phyloP scores from a whole-genome alignment of 2,797 vertebrate species.

The Dryobates pubescens region DNA sequence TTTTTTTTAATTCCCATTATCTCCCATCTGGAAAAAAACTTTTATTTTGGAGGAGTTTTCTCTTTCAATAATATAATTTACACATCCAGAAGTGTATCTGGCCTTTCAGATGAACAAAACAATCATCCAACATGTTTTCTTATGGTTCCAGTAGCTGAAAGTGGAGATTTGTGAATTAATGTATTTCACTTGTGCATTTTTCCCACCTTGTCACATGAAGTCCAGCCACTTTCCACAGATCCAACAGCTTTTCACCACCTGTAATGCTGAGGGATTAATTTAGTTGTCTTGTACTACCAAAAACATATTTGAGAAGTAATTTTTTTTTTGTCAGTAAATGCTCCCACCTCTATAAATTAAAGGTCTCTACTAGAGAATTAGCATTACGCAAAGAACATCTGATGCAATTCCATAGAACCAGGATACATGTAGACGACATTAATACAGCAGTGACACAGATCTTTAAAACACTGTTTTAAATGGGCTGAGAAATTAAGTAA shows the following conservation, averaged over 20 bases:
- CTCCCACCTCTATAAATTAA: background rate
- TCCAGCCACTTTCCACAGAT: background rate
- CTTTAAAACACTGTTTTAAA: background rate
- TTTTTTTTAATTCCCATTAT: background rate
- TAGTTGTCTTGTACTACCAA: background rate
- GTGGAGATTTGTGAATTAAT: background rate
- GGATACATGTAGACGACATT: background rate
- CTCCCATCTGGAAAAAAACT: rapidly evolving
- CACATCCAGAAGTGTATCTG: background rate
- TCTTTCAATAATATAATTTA: background rate
- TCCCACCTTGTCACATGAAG: background rate
- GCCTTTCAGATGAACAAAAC: background rate
- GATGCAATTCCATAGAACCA: background rate
- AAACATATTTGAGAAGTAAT: background rate
- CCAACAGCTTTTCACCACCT: background rate
- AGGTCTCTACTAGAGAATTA: background rate
- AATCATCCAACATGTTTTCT: background rate
- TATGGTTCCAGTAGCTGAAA: background rate
- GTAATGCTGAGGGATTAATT: background rate
- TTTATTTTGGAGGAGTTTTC: background rate
- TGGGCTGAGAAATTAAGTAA: background rate
- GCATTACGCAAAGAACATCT: background rate
- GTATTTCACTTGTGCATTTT: background rate
- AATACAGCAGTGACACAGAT: background rate
- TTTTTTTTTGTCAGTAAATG: background rate